Evolutionary conservation across 2,113 vertebrate species (phyloP), one percentile per base, ranked within the genome.

Genomic region (Python bivittatus): DNA sequence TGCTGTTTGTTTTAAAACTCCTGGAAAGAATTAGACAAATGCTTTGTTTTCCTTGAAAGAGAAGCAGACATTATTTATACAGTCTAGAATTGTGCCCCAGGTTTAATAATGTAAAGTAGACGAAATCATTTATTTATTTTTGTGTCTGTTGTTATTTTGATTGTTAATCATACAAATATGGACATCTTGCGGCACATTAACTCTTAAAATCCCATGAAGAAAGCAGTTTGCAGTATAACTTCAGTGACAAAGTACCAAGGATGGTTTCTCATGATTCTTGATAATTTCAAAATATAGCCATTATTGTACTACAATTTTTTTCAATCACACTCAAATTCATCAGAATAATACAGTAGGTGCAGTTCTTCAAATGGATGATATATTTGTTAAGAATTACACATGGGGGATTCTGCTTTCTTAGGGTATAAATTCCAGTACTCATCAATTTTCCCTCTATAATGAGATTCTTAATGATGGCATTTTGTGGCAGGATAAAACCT

Each of bases 21-120:
- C 56, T 84, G 11, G 29, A 13, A 91, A 93, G 88, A 93, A 86
- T 72, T 61, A 92, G 58, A 25, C 10, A 93, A 94, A 64, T 1
- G 12, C 23, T 90, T 91, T 92, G 91, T 33, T 72, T 93, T 83
- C 44, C 13, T 88, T 92, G 72, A 91, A 42, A 72, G 84, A 2
- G 84, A 57, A 68, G 38, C 42, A 91, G 68, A 68, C 27, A 79
- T 1, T 64, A 90, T 53, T 2, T 88, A 86, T 88, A 91, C 87
- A 90, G 64, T 29, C 58, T 93, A 3, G 10, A 85, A 56, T 79
- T 95, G 64, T 52, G 52, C 27, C 2, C 44, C 12, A 44, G 0
- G n/a, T 68, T 84, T 1, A 89, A 5, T 58, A 0, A 53, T 87
- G 53, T 89, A 91, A 15, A 84, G 13, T 0, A 79, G 83, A 29